These are phyloP conservation scores for Bagarius yarrelli DNA, from an alignment of 2,113 vertebrate genomes.

Conservation along the genomic window DNA sequence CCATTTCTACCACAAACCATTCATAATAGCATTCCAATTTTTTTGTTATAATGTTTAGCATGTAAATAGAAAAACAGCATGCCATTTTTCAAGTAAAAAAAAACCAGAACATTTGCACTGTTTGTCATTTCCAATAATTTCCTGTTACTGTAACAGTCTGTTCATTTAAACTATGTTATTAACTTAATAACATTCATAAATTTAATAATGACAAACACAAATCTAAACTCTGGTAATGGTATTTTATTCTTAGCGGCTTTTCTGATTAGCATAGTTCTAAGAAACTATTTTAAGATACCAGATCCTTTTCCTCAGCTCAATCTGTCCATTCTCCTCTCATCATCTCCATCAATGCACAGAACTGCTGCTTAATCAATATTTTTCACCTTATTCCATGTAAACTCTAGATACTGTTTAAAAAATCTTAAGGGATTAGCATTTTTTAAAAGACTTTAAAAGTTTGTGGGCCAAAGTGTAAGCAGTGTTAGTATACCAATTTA, in stretches of 20 bases:
- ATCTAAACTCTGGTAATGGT: not conserved
- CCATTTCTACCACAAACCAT: not conserved
- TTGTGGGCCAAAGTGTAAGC: too few species aligned
- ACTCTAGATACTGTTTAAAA: not conserved
- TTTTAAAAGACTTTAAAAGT: not conserved
- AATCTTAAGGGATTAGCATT: not conserved
- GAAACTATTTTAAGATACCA: not conserved
- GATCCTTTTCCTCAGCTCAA: not conserved
- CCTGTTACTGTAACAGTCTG: not conserved
- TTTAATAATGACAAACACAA: not conserved
- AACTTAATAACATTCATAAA: not conserved
- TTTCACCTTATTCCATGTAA: not conserved
- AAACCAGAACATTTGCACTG: not conserved
- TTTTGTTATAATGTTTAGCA: not conserved
- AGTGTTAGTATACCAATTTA: too few species aligned
- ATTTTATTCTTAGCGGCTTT: not conserved
- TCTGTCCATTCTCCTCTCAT: not conserved
- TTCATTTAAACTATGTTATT: not conserved
- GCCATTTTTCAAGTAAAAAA: not conserved
- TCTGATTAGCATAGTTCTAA: not conserved
- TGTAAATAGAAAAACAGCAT: not conserved
- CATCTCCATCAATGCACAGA: not conserved
- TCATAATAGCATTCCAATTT: too few species aligned
- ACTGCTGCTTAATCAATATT: not conserved
- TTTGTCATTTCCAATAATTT: not conserved